Conservation (phyloP, 2,113 vertebrate genomes). For the Romanogobio albipinnatus region DNA sequence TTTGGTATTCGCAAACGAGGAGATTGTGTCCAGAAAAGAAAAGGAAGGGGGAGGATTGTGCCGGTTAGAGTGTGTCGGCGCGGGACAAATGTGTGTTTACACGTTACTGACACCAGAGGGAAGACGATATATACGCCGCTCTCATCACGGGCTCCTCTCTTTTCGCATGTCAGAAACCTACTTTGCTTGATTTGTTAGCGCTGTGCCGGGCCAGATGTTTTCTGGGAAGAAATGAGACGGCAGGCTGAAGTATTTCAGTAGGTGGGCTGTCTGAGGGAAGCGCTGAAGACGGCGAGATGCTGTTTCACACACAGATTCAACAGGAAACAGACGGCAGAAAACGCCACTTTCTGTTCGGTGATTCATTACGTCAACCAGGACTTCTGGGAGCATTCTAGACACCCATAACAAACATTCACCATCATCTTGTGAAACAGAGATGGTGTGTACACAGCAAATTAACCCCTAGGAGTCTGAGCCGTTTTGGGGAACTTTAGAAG, state of each 20-base stretch:
- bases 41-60: slow-evolving; percentile 49
- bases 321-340: slow-evolving; percentile 17
- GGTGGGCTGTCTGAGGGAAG: slow-evolving; percentile 55
- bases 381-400: slow-evolving; percentile 26
- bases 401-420: background rate
- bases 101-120: slow-evolving; percentile 52
- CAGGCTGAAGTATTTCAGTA: slow-evolving; percentile 60
- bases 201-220: slow-evolving; percentile 53
- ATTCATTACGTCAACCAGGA: slow-evolving; percentile 38
- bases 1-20: slow-evolving; percentile 56
- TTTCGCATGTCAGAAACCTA: slow-evolving; percentile 64
- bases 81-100: slow-evolving; percentile 64
- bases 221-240: slow-evolving; percentile 54
- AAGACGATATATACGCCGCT: slow-evolving; percentile 41
- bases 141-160: slow-evolving; percentile 47
- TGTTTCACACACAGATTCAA: background rate
- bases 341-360: background rate
- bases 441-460: no score
- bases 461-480: no score
- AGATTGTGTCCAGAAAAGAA: slow-evolving; percentile 43
- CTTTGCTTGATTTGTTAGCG: slow-evolving; percentile 67
- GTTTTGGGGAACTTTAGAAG: no score
- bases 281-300: slow-evolving; percentile 22
- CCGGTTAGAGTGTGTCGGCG: slow-evolving; percentile 48
- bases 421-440: background rate